Conservation (phyloP, 2,113 vertebrate genomes). For the Cyanocitta stelleri region DNA sequence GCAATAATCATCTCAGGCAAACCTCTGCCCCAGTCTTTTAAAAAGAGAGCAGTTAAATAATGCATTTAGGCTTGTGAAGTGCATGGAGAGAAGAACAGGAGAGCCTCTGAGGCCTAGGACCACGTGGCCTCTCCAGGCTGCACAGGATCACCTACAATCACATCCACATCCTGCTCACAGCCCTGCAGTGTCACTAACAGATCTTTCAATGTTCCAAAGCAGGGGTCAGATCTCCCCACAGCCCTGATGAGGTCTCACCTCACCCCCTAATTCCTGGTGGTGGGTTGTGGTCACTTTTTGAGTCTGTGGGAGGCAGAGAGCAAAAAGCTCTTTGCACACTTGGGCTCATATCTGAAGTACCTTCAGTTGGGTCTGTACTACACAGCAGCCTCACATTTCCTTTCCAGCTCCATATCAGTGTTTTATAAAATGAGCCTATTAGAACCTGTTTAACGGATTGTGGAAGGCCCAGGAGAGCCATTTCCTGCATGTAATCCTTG, state of each 20-base stretch:
- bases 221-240: neutral
- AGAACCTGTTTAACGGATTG: neutral
- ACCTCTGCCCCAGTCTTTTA: neutral
- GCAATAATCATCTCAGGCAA: neutral
- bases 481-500: neutral
- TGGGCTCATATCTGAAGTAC: neutral
- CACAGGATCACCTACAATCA: neutral
- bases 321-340: neutral
- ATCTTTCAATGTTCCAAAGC: neutral
- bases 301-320: neutral
- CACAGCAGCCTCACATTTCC: fast-evolving
- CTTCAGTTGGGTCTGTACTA: neutral
- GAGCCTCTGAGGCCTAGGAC: neutral
- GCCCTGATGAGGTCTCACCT: neutral
- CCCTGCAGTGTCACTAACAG: neutral
- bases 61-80: neutral
- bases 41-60: neutral
- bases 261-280: neutral
- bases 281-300: neutral
- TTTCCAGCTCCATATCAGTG: neutral
- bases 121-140: neutral
- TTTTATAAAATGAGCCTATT: neutral
- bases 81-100: neutral
- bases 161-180: neutral
- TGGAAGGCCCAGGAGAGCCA: neutral